Conservation (phyloP, 2,797 vertebrate genomes). For the Danionella dracula region DNA sequence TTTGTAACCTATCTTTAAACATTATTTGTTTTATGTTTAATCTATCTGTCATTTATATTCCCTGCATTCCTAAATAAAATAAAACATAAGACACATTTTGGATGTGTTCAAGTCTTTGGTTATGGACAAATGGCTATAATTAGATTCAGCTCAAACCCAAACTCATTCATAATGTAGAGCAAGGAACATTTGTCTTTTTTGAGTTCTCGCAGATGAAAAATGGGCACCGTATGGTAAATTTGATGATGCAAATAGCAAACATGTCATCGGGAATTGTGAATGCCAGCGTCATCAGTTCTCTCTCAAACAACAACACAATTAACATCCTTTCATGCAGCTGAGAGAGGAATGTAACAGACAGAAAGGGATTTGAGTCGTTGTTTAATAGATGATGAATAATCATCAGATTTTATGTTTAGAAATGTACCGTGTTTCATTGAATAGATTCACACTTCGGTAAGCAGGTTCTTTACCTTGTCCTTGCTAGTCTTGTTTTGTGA, state of each 20-base stretch:
- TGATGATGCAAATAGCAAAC: constrained; percentile 8
- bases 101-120: constrained; percentile 1
- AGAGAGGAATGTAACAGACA: not conserved
- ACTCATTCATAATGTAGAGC: not conserved
- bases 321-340: not conserved
- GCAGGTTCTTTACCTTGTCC: too few relatives aligned
- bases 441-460: too few relatives aligned
- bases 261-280: constrained; percentile 4
- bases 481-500: too few relatives aligned
- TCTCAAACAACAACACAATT: constrained; percentile 18
- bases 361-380: constrained; percentile 10
- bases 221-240: too few relatives aligned
- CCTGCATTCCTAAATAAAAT: too few relatives aligned
- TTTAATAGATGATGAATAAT: constrained; percentile 2
- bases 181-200: not conserved
- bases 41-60: too few relatives aligned
- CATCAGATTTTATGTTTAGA: constrained; percentile 1
- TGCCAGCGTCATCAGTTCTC: not conserved
- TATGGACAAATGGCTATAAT: constrained; percentile 16
- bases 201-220: not conserved
- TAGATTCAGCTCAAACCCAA: not conserved
- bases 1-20: too few relatives aligned
- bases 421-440: too few relatives aligned
- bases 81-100: too few relatives aligned
- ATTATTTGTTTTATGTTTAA: too few relatives aligned